These are phyloP conservation scores for Drosophila watanabei DNA, from an alignment of 1,140 invertebrate genomes.

Conservation along the genomic window DNA sequence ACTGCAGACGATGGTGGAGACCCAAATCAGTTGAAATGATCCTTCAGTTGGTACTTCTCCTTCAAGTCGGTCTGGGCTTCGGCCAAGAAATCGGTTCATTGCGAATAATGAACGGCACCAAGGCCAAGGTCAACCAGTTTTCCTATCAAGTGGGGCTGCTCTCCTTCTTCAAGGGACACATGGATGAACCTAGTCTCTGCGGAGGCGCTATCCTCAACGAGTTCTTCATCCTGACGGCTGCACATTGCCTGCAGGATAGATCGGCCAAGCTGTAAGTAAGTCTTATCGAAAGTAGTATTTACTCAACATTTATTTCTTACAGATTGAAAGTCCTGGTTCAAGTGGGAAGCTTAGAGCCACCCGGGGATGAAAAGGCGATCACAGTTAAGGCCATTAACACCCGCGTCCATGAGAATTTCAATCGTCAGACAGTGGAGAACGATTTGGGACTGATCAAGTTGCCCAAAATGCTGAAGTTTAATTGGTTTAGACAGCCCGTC, in stretches of 20 bases:
- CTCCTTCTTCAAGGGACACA: constrained; percentile 9
- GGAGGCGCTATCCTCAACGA: constrained; percentile 53
- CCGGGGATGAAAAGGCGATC: not conserved
- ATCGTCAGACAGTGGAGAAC: constrained; percentile 31
- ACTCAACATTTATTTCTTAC: not conserved
- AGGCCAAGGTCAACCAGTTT: constrained; percentile 34
- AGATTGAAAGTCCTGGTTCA: constrained; percentile 27
- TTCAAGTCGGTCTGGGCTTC: constrained; percentile 1
- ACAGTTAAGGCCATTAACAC: constrained; percentile 15
- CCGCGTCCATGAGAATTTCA: constrained; percentile 33
- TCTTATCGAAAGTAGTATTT: not conserved
- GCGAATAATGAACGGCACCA: constrained; percentile 55
- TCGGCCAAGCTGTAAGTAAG: constrained; percentile 34
- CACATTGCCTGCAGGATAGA: constrained; percentile 53
- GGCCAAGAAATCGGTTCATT: constrained; percentile 36
- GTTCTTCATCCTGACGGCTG: constrained; percentile 61
- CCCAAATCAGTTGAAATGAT: constrained; percentile 29
- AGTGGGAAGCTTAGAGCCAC: constrained; percentile 22
- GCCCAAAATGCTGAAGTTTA: constrained; percentile 26
- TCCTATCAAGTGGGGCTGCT: constrained; percentile 53
- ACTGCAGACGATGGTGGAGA: not conserved
- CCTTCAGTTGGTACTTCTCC: constrained; percentile 22
- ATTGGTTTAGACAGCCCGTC: constrained; percentile 11
- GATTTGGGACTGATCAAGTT: constrained; percentile 52
- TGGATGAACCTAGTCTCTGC: constrained; percentile 23